Base-by-base conservation (phyloP, 2,888 invertebrate genomes). In the Rhagonycha fulva region DNA sequence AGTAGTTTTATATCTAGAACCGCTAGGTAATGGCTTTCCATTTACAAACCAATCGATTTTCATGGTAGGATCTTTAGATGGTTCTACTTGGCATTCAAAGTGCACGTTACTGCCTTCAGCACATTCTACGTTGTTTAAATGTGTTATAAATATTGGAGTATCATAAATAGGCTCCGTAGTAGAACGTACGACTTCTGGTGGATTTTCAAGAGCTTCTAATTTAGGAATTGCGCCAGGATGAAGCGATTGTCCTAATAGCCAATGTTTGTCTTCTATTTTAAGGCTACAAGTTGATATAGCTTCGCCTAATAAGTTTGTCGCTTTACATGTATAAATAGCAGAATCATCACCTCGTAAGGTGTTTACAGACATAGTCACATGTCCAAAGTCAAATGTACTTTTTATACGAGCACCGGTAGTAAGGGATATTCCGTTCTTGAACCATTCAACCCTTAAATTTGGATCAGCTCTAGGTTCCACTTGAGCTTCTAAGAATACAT, bases 311-410 rank as follows among this genome's bases (percentile, higher is more conserved):
- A 95, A 91, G 86, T 99, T 99, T 11, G 94, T 95, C 0, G 98
- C 98, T 88, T 95, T 95, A 89, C 98, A 98, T 1, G 97, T 97
- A 86, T 98, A 99, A 82, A 97, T 94, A 7, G 98, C 98, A 3
- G 96, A 96, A 88, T 99, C 98, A 83, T 97, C 97, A 69, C 93
- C 92, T 82, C 98, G 92, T 63, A 97, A 85, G 3, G 96, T 94
- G 85, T 96, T 95, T 77, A 98, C 94, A 14, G 97, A 96, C 28
- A 98, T 88, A 0, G 97, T 96, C 0, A 99, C 98, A 77, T 98
- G 91, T 68, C 99, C 99, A 88, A 99, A 99, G 87, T 99, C 99
- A 85, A 98, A 97, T 26, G 97, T 96, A 82, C 97, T 97, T 85
- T 96, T 94, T 79, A 98, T 91, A 82, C 98, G 92, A 47, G 98